Evolutionary conservation across 2,888 invertebrate genomes (phyloP), one percentile per base, ranked within the genome.

Genomic region (Noctua janthina): DNA sequence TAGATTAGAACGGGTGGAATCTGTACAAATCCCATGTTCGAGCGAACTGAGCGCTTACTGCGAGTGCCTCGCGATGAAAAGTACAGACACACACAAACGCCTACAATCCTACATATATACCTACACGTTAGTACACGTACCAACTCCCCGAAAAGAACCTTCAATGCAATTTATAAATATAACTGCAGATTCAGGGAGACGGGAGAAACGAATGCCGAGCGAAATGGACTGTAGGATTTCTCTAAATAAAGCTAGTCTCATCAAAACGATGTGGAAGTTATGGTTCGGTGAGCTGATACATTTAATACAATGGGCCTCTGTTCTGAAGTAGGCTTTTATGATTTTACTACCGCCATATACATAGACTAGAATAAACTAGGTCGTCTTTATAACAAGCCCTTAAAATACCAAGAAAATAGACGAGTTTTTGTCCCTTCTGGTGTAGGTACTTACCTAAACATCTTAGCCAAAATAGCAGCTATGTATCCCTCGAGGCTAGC

Each of bases 121-220:
- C 49, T 74, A 76, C 46, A 75, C 17, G 59, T 68, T 20, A 43
- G 54, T 62, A 70, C 70, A 70, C 35, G 20, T 74, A 78, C 64
- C 54, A 64, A 68, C 64, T 85, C 54, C 70, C 64, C 83, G 66
- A 81, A 85, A 87, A 88, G 85, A 81, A 78, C 76, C 56, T 79
- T 78, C 78, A 81, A 86, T 88, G 82, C 81, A 89, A 84, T 89
- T 89, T 85, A 81, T 84, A 87, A 83, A 85, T 79, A 89, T 83
- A 89, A 82, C 87, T 89, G 83, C 74, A 89, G 79, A 85, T 83
- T 86, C 85, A 84, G 82, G 74, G 74, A 76, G 67, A 74, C 69
- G 79, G 78, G 64, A 82, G 78, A 78, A 79, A 85, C 74, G 73
- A 82, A 82, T 75, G 46, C 68, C 54, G 72, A 82, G 79, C 66